Conservation (phyloP, 2,113 vertebrate species). For the Cheilinus undulatus region DNA sequence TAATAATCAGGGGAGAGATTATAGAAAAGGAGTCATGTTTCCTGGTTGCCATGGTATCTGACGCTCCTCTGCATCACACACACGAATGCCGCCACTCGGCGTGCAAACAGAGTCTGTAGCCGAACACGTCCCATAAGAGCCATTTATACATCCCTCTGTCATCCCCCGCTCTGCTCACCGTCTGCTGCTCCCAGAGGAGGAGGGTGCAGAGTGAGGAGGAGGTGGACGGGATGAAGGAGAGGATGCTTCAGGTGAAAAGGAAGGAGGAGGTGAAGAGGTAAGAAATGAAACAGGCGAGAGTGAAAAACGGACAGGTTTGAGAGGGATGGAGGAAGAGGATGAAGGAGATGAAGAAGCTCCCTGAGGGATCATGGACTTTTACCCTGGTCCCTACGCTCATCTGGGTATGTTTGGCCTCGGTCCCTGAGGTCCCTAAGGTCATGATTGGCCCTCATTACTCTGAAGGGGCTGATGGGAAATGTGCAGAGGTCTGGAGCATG, state of each 20-base stretch:
- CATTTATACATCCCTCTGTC: constrained; percentile 2
- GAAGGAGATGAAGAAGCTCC: constrained; percentile 19
- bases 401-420: constrained; percentile 8
- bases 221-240: too few species aligned
- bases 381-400: constrained; percentile 42
- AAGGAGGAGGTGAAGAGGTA: too few species aligned
- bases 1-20: neutral
- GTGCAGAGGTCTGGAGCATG: neutral
- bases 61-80: constrained; percentile 33
- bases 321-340: neutral
- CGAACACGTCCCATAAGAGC: constrained; percentile 41
- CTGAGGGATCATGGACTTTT: constrained; percentile 43
- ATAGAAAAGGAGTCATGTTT: neutral
- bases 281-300: too few species aligned
- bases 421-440: constrained; percentile 22
- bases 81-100: constrained; percentile 31
- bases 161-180: constrained; percentile 9
- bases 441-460: constrained; percentile 12
- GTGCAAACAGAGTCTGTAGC: constrained; percentile 24
- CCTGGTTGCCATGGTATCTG: constrained; percentile 32
- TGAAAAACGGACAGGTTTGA: too few species aligned
- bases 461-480: constrained; percentile 24
- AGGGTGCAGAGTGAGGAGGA: too few species aligned
- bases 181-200: constrained; percentile 39
- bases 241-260: too few species aligned